These are phyloP conservation scores for Leuctra nigra DNA, from an alignment of 2,888 invertebrate genomes.

Conservation along the genomic window DNA sequence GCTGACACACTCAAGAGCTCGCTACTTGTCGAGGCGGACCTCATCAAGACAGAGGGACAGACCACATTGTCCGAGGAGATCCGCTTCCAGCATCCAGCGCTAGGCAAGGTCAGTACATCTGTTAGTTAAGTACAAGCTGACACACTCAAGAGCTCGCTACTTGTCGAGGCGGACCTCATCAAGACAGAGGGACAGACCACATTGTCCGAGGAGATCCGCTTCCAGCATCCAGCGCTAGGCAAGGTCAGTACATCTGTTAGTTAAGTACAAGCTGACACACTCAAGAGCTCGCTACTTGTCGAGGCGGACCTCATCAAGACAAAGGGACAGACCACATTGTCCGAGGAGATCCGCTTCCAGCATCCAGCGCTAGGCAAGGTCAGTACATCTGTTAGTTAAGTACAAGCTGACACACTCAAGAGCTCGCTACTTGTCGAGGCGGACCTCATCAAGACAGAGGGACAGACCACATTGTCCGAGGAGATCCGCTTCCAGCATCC, in stretches of 20 bases:
- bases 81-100: slow-evolving; percentile 59
- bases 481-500: slow-evolving; percentile 62
- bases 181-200: slow-evolving; percentile 49
- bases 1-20: slow-evolving; percentile 18
- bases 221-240: slow-evolving; percentile 59
- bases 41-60: slow-evolving; percentile 45
- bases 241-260: no score
- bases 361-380: slow-evolving; percentile 60
- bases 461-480: slow-evolving; percentile 45
- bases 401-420: not conserved
- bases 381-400: not conserved
- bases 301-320: slow-evolving; percentile 31
- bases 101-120: slow-evolving; percentile 50
- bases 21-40: slow-evolving; percentile 5
- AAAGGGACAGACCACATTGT: slow-evolving; percentile 48
- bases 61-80: slow-evolving; percentile 48
- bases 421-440: not conserved
- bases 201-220: slow-evolving; percentile 50
- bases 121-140: no score
- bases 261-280: no score
- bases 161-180: not conserved
- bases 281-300: not conserved
- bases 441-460: slow-evolving; percentile 43
- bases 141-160: slow-evolving; percentile 19
- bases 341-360: slow-evolving; percentile 54